Evolutionary conservation across 1,140 invertebrate genomes (phyloP).

Genomic region (Physella acuta): DNA sequence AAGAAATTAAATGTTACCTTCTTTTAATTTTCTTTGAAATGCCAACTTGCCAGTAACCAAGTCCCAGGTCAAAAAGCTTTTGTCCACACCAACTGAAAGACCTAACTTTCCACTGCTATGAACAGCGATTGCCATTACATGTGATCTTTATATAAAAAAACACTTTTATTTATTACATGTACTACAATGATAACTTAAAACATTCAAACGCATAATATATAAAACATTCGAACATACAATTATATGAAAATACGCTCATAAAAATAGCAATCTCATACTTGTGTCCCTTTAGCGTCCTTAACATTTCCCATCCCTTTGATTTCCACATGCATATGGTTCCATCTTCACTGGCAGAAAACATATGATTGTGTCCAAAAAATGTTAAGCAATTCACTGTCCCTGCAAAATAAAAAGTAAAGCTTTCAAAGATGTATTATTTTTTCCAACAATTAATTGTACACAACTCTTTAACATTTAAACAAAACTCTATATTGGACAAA

Average conservation of each 20-base stretch:
- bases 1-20: no score
- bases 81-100: constrained; percentile 81
- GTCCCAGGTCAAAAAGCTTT: constrained; percentile 88
- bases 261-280: constrained; percentile 59
- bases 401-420: constrained; percentile 26
- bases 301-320: constrained; percentile 77
- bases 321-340: constrained; percentile 79
- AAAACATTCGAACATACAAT: no score
- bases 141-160: constrained; percentile 63
- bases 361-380: constrained; percentile 76
- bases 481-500: no score
- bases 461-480: no score
- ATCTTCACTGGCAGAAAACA: constrained; percentile 83
- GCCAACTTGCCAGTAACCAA: constrained; percentile 85
- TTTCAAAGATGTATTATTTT: not conserved
- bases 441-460: no score
- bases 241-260: no score
- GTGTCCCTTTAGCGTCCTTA: constrained; percentile 59
- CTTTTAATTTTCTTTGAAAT: constrained; percentile 79
- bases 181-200: no score
- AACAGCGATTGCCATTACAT: constrained; percentile 60
- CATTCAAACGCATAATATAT: no score
- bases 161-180: not conserved
- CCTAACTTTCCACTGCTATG: constrained; percentile 89
- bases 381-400: constrained; percentile 41